These are phyloP conservation scores for Sylvia borin DNA, from an alignment of 2,797 vertebrate species.

Conservation along the genomic window DNA sequence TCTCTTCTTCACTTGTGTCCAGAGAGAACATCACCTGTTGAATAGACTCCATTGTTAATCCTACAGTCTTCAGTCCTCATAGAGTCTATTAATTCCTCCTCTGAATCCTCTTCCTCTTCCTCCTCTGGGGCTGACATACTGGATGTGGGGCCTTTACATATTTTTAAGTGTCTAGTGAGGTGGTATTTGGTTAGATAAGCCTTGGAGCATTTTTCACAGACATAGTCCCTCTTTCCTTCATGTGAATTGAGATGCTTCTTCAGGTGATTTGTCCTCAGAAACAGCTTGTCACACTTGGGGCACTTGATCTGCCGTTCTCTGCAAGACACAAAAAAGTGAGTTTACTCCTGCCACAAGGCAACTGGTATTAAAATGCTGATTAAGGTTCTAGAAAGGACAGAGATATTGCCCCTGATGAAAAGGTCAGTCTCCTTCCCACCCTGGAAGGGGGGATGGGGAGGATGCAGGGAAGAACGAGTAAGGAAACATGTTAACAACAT, in stretches of 20 bases:
- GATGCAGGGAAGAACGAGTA: no score
- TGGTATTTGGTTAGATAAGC: slow-evolving; percentile 98
- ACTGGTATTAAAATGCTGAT: not conserved
- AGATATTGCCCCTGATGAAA: not conserved
- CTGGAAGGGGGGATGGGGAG: fast-evolving
- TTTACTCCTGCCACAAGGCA: not conserved
- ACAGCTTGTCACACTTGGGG: slow-evolving; percentile 95
- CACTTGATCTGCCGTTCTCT: slow-evolving; percentile 95
- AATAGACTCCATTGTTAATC: slow-evolving; percentile 63
- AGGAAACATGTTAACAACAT: not conserved
- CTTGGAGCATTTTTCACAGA: slow-evolving; percentile 97
- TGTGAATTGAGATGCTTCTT: slow-evolving; percentile 99
- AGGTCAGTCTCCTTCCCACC: not conserved
- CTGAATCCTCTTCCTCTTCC: slow-evolving; percentile 81
- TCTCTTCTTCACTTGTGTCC: slow-evolving; percentile 61
- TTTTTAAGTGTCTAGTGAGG: slow-evolving; percentile 96
- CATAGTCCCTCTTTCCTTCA: slow-evolving; percentile 94
- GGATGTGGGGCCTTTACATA: slow-evolving; percentile 92
- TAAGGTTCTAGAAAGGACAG: not conserved
- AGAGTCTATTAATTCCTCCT: slow-evolving; percentile 74
- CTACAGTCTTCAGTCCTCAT: slow-evolving; percentile 72
- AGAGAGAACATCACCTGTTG: slow-evolving; percentile 64
- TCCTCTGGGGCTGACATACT: slow-evolving; percentile 75
- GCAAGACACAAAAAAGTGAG: slow-evolving; percentile 1
- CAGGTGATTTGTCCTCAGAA: slow-evolving; percentile 93